A percentile compares a stretch with the other conserved stretches of the same genome.
Conservation (phyloP, 2,113 vertebrate species). For the human (Homo sapiens) region GRCh38 chr9:87081001-87081500, state of each 20-base stretch:
- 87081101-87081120: neutral
- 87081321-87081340: neutral
- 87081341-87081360: neutral
- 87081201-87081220: neutral
- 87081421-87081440: neutral
- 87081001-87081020: neutral
- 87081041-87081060: neutral
- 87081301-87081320: neutral
- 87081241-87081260: neutral
- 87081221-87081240: neutral
- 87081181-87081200: constrained; percentile 44
- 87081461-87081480: fast-evolving
- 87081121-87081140: neutral
- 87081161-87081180: constrained; percentile 2
- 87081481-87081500: neutral
- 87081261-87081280: neutral
- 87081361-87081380: neutral
- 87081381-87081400: neutral
- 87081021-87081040: neutral
- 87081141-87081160: neutral
- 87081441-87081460: no score
- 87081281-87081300: neutral
- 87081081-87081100: neutral
- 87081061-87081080: neutral
- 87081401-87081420: neutral